Evolutionary conservation across 2,113 vertebrate genomes (phyloP), one percentile per base, ranked within the genome.

Genomic region (Prinia subflava): DNA sequence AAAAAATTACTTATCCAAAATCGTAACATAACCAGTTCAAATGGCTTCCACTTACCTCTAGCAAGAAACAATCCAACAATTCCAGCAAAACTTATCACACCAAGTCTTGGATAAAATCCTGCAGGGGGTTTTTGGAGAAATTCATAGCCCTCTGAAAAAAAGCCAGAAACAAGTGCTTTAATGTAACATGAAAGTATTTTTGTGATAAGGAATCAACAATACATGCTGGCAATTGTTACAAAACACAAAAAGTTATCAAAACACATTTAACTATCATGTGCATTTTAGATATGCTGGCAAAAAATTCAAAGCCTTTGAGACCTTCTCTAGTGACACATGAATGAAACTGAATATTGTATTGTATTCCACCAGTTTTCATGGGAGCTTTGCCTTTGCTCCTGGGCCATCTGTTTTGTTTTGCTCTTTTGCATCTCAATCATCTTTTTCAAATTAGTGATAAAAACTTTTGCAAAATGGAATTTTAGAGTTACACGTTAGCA

Each of bases 51-150:
- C 92, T 65, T 92, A 99, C 99, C 99, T 99, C 98, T 99, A 86
- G 99, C 98, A 75, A 99, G 96, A 89, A 98, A 98, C 50, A 99
- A 98, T 56, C 99, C 99, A 94, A 99, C 90, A 95, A 99, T 94
- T 74, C 99, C 99, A 52, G 99, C 98, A 97, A 99, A 99, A 73
- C 98, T 98, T 90, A 99, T 98, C 68, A 97, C 98, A 28, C 98
- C 98, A 57, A 99, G 98, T 67, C 99, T 98, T 96, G 99, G 98
- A 95, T 98, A 99, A 92, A 99, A 99, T 90, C 98, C 98, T 70
- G 98, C 96, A 53, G 99, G 99, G 4, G 99, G 99, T 92, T 98
- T 98, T 30, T 98, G 98, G 41, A 99, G 98, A 97, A 99, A 98
- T 69, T 96, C 98, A 97, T 94, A 99, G 49, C 93, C 92, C 23